Conservation (phyloP, 2,797 vertebrate genomes). For the Alfaro cultratus region DNA sequence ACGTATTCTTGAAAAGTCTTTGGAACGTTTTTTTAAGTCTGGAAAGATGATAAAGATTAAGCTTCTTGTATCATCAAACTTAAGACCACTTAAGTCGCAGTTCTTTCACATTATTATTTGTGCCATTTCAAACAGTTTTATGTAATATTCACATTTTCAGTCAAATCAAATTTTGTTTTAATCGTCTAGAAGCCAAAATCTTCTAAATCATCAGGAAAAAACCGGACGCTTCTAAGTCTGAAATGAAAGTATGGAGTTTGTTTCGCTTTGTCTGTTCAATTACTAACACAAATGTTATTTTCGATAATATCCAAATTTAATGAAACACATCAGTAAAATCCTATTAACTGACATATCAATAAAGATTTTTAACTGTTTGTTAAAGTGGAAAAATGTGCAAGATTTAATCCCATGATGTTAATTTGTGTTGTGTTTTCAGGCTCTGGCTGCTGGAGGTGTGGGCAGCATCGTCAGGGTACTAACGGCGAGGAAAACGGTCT, state of each 20-base stretch:
- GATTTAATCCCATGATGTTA: background rate
- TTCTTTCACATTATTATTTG: background rate
- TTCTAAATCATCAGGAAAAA: background rate
- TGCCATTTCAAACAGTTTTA: background rate
- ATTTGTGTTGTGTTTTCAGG: slow-evolving; percentile 74
- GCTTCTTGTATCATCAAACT: background rate
- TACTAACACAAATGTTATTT: background rate
- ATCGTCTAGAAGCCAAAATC: background rate
- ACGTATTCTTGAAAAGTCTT: background rate
- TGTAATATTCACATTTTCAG: background rate
- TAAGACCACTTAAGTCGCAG: background rate
- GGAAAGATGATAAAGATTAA: background rate
- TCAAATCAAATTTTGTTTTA: background rate
- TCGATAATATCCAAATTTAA: background rate
- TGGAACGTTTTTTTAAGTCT: background rate
- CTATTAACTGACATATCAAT: background rate
- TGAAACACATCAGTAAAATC: background rate
- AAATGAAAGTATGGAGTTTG: background rate
- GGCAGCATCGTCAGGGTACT: slow-evolving; percentile 95
- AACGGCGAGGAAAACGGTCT: slow-evolving; percentile 97
- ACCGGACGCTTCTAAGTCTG: too few relatives aligned
- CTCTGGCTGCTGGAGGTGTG: slow-evolving; percentile 93
- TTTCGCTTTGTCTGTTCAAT: background rate
- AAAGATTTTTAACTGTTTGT: background rate
- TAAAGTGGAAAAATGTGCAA: background rate